Evolutionary conservation across 2,888 invertebrate species (phyloP).

Genomic region (Atethmia centrago): DNA sequence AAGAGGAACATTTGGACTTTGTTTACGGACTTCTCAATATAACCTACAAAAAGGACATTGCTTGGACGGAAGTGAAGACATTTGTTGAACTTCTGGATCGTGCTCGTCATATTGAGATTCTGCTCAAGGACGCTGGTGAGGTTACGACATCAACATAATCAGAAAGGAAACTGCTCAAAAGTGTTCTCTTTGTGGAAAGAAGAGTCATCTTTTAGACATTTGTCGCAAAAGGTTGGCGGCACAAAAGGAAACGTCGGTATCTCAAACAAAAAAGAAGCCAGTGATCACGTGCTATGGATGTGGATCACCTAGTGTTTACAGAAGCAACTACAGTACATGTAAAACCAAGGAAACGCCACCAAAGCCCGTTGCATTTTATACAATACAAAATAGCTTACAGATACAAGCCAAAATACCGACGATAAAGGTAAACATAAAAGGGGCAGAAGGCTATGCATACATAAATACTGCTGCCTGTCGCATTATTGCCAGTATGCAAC

Average conservation of each 20-base stretch:
- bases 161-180: background rate
- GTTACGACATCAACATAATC: no score
- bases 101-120: no score
- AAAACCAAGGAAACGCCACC: conserved; percentile 19
- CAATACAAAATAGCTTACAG: background rate
- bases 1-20: no score
- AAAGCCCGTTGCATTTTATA: conserved; percentile 7
- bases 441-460: background rate
- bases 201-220: background rate
- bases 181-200: conserved; percentile 12
- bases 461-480: no score
- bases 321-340: conserved; percentile 32
- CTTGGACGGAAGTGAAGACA: no score
- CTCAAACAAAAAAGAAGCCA: background rate
- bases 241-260: background rate
- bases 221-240: conserved; percentile 9
- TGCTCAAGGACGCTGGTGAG: no score
- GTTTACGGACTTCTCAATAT: no score
- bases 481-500: no score
- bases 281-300: conserved; percentile 29
- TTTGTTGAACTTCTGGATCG: no score
- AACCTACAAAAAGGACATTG: no score
- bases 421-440: conserved; percentile 6
- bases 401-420: background rate
- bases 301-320: conserved; percentile 28